A percentile compares a stretch with the other conserved stretches of the same genome.
phyloP scores from a whole-genome alignment of 2,113 vertebrate species.

The Gambusia affinis region DNA sequence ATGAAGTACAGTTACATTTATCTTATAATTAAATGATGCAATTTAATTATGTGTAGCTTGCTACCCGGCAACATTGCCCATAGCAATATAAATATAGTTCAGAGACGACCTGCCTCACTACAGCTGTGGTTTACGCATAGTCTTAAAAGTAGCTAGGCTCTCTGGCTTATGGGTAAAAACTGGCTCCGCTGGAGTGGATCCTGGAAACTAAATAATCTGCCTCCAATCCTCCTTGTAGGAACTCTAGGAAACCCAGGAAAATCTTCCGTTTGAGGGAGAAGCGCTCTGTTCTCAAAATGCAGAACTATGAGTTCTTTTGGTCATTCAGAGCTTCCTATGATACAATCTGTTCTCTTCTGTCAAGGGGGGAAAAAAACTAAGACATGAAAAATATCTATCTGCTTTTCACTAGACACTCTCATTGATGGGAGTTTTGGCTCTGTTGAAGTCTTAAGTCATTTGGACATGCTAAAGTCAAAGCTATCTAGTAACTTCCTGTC shows the following conservation, averaged over 20 bases:
- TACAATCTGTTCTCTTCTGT: background rate
- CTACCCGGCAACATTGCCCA: background rate
- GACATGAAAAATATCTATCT: background rate
- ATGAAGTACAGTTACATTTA: background rate
- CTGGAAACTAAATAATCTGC: too few species aligned
- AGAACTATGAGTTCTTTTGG: background rate
- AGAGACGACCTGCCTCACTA: background rate
- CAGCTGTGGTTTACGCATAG: background rate
- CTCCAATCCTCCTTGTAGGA: too few species aligned
- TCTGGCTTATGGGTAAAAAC: too few species aligned
- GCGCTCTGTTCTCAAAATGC: too few species aligned
- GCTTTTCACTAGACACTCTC: too few species aligned
- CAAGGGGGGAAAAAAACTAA: background rate
- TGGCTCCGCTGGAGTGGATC: too few species aligned
- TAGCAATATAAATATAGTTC: background rate
- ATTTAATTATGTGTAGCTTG: background rate
- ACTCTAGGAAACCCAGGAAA: too few species aligned
- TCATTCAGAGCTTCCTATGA: background rate
- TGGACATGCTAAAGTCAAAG: background rate
- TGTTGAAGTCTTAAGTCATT: background rate
- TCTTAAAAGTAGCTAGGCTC: too few species aligned
- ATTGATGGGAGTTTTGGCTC: too few species aligned
- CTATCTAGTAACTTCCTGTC: too few species aligned
- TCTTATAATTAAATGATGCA: background rate
- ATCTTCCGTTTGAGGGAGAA: too few species aligned